A percentile compares a stretch with the other conserved stretches of the same genome.
Conservation (phyloP, 2,888 invertebrate species). For the Archips xylosteana region DNA sequence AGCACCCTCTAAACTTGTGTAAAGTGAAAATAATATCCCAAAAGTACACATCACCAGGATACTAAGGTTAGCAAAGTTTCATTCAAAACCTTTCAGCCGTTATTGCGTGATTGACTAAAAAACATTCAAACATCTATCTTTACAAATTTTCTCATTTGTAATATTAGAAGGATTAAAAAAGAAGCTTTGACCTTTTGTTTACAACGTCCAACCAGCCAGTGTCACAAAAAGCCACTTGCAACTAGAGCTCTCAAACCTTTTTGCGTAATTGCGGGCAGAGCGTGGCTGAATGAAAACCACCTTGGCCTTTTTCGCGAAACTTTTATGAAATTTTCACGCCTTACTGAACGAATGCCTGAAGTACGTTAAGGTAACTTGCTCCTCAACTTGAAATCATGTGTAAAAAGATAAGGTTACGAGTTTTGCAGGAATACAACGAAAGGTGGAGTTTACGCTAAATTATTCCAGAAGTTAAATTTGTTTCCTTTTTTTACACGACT, state of each 20-base stretch:
- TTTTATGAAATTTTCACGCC: constrained; percentile 17
- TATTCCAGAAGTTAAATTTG: background rate
- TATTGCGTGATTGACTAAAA: no score
- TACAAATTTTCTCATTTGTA: no score
- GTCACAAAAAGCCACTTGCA: background rate
- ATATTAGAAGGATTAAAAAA: no score
- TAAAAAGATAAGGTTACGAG: constrained; percentile 8
- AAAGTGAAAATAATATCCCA: no score
- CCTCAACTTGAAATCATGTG: background rate
- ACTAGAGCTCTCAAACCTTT: background rate
- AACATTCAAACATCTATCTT: no score
- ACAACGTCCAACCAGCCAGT: background rate
- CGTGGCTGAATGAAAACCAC: background rate
- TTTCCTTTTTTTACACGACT: no score
- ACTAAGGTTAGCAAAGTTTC: no score
- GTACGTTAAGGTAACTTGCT: background rate
- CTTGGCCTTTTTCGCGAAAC: constrained; percentile 8
- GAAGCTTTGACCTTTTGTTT: background rate
- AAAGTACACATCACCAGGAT: no score
- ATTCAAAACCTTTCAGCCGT: no score
- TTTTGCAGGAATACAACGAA: background rate
- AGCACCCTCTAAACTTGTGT: no score
- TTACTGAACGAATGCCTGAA: background rate
- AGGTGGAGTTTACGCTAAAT: background rate
- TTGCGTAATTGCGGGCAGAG: background rate